A percentile compares a stretch with the other conserved stretches of the same genome.
These are phyloP conservation scores for Rhegmatorhina hoffmannsi DNA, from an alignment of 2,113 vertebrate species.

Conservation along the genomic window DNA sequence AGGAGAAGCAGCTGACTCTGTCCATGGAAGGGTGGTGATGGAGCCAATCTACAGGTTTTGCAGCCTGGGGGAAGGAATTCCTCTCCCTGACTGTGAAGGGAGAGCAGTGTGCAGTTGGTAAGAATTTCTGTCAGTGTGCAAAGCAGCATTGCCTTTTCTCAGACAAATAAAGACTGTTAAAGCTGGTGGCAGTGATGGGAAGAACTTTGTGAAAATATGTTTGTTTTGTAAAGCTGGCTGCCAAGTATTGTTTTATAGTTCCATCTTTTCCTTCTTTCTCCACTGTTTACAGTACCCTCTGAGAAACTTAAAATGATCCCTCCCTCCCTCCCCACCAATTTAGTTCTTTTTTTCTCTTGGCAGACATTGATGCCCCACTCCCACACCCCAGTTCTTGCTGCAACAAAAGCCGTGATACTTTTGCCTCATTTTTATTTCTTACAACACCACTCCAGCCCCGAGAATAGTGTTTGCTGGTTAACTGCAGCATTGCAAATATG, in stretches of 20 bases:
- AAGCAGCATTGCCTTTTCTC: background rate
- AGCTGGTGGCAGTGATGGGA: constrained; percentile 54
- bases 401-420: constrained; percentile 41
- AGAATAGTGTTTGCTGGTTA: constrained; percentile 1
- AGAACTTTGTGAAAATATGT: constrained; percentile 57
- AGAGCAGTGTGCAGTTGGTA: accelerated
- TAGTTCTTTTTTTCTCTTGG: constrained; percentile 56
- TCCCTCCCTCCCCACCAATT: constrained; percentile 47
- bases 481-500: background rate
- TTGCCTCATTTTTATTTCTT: constrained; percentile 55
- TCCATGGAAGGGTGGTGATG: background rate
- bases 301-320: constrained; percentile 53
- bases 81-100: background rate
- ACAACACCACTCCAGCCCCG: background rate
- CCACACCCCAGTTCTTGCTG: constrained; percentile 51
- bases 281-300: constrained; percentile 57
- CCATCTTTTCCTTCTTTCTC: constrained; percentile 42
- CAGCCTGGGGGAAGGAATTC: background rate
- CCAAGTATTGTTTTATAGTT: constrained; percentile 70
- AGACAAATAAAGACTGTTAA: constrained; percentile 48
- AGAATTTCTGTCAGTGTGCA: background rate
- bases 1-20: background rate
- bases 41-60: background rate
- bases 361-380: constrained; percentile 11
- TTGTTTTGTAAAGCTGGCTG: constrained; percentile 59